Percentiles rank a stretch among this genome's conserved stretches.
Evolutionary conservation across 2,888 invertebrate species (phyloP).

Genomic region (Eupithecia centaureata): DNA sequence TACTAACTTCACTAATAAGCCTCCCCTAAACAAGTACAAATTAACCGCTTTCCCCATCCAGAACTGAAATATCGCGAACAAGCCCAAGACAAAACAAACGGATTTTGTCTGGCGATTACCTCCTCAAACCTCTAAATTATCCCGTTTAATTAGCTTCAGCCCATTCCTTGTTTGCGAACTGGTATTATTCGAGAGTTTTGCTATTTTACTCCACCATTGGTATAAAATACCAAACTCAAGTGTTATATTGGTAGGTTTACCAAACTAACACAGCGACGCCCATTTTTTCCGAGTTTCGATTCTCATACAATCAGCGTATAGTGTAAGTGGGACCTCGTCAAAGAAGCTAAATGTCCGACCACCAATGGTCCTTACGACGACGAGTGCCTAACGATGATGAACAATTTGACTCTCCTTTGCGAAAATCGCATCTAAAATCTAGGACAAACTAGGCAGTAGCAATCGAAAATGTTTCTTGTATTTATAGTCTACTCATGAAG

Average conservation of each 20-base stretch:
- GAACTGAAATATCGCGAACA: slow-evolving; percentile 7
- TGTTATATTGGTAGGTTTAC: too few species aligned
- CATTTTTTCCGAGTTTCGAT: too few species aligned
- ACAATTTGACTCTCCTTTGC: not conserved
- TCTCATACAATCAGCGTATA: too few species aligned
- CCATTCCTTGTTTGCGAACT: slow-evolving; percentile 38
- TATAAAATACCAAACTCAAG: too few species aligned
- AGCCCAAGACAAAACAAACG: slow-evolving; percentile 22
- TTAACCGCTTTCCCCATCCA: not conserved
- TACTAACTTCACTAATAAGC: not conserved
- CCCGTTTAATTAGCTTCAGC: slow-evolving; percentile 39
- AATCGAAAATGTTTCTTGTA: not conserved
- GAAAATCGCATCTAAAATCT: not conserved
- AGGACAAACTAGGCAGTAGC: not conserved
- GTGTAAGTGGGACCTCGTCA: too few species aligned
- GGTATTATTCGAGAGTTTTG: slow-evolving; percentile 36
- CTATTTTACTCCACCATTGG: slow-evolving; percentile 16
- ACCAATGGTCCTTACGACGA: too few species aligned
- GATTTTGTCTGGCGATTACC: slow-evolving; percentile 40
- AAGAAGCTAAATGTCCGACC: too few species aligned
- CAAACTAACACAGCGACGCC: too few species aligned
- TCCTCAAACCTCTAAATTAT: slow-evolving; percentile 40
- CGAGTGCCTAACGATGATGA: too few species aligned
- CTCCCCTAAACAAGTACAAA: slow-evolving; percentile 11
- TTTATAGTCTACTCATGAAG: not conserved